Evolutionary conservation across 2,797 vertebrate species (phyloP).

Genomic region (Enteromius paludinosus): DNA sequence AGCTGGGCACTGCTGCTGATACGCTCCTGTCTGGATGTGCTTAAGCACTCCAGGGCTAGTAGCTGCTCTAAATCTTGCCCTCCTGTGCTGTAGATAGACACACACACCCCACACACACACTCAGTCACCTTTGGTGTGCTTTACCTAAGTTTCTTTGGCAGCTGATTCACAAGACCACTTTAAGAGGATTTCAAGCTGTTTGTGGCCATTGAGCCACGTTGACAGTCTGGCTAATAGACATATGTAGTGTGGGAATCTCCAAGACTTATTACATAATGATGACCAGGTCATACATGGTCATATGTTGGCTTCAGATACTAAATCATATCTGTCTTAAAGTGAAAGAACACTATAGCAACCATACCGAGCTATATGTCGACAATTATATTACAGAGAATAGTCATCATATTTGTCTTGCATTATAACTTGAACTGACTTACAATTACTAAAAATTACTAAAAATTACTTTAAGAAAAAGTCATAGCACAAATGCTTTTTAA

Average conservation of each 20-base stretch:
- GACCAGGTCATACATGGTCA: background rate
- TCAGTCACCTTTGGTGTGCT: constrained; percentile 24
- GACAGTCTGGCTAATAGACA: background rate
- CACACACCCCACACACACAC: constrained; percentile 14
- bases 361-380: background rate
- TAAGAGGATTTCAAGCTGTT: constrained; percentile 36
- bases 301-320: background rate
- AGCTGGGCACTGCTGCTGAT: constrained; percentile 29
- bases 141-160: constrained; percentile 38
- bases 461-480: background rate
- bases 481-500: background rate
- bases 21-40: constrained; percentile 17
- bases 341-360: background rate
- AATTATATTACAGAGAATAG: background rate
- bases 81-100: constrained; percentile 8
- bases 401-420: background rate
- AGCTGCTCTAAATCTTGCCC: constrained; percentile 36
- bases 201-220: constrained; percentile 5
- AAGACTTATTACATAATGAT: constrained; percentile 13
- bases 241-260: constrained; percentile 1
- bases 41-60: constrained; percentile 28
- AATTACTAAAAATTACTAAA: too few relatives aligned
- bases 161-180: constrained; percentile 41
- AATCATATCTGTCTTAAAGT: background rate
- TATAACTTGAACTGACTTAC: background rate